Percentiles rank a stretch among this genome's conserved stretches.
Evolutionary conservation across 2,113 vertebrate species (phyloP).

Genomic region (Chloropsis cyanopogon): DNA sequence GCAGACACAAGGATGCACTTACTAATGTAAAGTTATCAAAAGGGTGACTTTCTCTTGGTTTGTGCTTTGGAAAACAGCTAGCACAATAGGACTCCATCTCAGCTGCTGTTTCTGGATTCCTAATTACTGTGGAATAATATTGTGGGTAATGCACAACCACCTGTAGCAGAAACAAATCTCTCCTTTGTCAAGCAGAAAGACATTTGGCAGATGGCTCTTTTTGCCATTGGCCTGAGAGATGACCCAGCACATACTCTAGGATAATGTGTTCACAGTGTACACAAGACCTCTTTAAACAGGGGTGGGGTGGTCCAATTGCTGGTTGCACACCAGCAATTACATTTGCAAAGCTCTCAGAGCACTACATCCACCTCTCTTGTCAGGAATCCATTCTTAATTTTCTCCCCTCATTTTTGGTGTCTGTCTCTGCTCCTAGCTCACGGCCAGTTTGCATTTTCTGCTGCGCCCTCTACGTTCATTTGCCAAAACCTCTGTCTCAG

Average conservation of each 20-base stretch:
- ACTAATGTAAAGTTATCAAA: not conserved
- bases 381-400: not conserved
- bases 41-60: not conserved
- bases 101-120: not conserved
- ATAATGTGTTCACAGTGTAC: not conserved
- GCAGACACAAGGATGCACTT: not conserved
- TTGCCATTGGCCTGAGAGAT: not conserved
- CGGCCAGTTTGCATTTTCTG: not conserved
- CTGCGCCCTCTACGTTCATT: not conserved
- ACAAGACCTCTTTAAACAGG: not conserved
- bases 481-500: not conserved
- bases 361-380: not conserved
- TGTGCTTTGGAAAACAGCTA: not conserved
- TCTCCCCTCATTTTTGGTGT: not conserved
- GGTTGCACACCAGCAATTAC: not conserved
- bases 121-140: not conserved
- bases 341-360: not conserved
- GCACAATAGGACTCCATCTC: not conserved
- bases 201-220: not conserved
- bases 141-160: not conserved
- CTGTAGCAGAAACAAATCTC: not conserved
- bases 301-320: not conserved
- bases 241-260: not conserved
- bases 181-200: not conserved
- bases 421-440: not conserved